Percentiles rank a stretch among this genome's conserved stretches.
These are phyloP conservation scores for Sebastes variabilis DNA, from an alignment of 2,797 vertebrate genomes.

Conservation along the genomic window DNA sequence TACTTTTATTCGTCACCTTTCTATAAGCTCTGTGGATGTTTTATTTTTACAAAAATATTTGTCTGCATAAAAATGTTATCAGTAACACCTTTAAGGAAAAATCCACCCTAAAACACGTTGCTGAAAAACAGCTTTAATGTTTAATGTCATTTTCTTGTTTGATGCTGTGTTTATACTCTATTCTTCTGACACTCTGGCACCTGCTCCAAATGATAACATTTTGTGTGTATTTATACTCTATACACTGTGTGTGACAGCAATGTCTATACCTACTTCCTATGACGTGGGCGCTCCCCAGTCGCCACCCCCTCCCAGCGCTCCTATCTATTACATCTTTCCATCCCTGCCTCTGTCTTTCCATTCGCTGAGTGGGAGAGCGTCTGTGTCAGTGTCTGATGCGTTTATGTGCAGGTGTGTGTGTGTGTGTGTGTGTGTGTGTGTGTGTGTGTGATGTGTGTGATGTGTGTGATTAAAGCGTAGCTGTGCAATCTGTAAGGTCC, in stretches of 20 bases:
- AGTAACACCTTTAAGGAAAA: not conserved
- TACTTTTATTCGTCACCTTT: no score
- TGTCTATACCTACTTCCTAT: conserved; percentile 54
- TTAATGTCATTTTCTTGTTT: not conserved
- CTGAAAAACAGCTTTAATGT: not conserved
- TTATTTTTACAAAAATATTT: no score
- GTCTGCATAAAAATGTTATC: no score
- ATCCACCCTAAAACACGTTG: not conserved
- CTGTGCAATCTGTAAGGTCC: conserved; percentile 64
- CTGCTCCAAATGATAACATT: conserved; percentile 38
- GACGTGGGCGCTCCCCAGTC: conserved; percentile 53
- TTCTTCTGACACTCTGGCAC: conserved; percentile 23
- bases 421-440: conserved; percentile 27
- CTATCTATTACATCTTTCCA: conserved; percentile 70
- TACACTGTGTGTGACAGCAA: conserved; percentile 26
- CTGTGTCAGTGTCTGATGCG: conserved; percentile 22
- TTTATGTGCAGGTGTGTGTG: conserved; percentile 1
- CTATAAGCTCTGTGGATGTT: no score
- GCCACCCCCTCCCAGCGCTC: conserved; percentile 32
- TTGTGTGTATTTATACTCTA: conserved; percentile 9
- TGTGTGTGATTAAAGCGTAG: conserved; percentile 49
- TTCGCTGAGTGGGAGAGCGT: conserved; percentile 43
- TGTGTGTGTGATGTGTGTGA: conserved; percentile 33
- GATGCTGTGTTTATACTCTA: not conserved
- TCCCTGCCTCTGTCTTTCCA: conserved; percentile 61